These are phyloP conservation scores for Mechanitis messenoides DNA, from an alignment of 2,888 invertebrate genomes.

Conservation along the genomic window DNA sequence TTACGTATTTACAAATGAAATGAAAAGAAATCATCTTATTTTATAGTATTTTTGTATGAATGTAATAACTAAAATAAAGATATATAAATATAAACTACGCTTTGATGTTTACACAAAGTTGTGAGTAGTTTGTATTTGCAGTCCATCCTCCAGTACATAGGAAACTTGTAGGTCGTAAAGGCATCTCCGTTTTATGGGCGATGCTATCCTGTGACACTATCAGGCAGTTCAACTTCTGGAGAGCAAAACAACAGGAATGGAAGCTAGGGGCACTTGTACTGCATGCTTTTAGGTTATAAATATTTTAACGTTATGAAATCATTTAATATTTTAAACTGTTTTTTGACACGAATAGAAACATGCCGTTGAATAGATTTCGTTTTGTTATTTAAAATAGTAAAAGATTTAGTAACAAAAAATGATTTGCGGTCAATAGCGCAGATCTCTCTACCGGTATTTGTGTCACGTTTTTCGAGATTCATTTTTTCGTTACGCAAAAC, in stretches of 20 bases:
- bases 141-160: slow-evolving; percentile 9
- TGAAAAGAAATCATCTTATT: too few relatives aligned
- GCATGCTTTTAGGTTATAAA: too few relatives aligned
- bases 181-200: slow-evolving; percentile 13
- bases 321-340: too few relatives aligned
- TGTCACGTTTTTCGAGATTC: slow-evolving; percentile 18
- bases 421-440: slow-evolving; percentile 11
- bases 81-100: background rate
- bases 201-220: slow-evolving; percentile 13
- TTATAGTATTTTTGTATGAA: too few relatives aligned
- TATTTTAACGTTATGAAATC: too few relatives aligned
- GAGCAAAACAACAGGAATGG: background rate
- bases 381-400: slow-evolving; percentile 5
- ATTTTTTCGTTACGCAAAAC: slow-evolving; percentile 6
- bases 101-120: background rate
- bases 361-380: background rate
- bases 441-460: slow-evolving; percentile 11
- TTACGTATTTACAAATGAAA: too few relatives aligned
- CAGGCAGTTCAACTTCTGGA: background rate
- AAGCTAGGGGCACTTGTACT: background rate
- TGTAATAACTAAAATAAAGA: too few relatives aligned
- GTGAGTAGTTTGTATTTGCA: slow-evolving; percentile 16
- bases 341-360: background rate
- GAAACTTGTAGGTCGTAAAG: slow-evolving; percentile 7
- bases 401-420: slow-evolving; percentile 15